phyloP scores from a whole-genome alignment of 92 coral and sea anemone species.

The Porites cylindrica region DNA sequence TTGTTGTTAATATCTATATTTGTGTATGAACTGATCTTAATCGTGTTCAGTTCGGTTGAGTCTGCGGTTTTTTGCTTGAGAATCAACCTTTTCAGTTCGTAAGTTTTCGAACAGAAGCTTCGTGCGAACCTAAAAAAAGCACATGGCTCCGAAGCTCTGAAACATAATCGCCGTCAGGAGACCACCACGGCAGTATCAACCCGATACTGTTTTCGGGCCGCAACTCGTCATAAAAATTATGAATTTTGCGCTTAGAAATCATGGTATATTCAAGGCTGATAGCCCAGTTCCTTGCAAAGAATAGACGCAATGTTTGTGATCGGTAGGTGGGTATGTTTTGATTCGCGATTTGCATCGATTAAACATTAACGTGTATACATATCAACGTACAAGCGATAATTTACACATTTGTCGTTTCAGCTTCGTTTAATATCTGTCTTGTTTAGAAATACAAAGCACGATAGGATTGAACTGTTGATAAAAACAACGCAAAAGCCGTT shows the following conservation, averaged over 20 bases:
- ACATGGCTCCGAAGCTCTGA: constrained; percentile 10
- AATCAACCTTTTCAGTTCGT: constrained; percentile 4
- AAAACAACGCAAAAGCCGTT: constrained; percentile 9
- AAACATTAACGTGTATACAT: constrained; percentile 16
- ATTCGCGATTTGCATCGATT: constrained; percentile 27
- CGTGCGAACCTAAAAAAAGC: constrained; percentile 3
- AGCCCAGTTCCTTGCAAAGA: neutral
- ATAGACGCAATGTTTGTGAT: constrained; percentile 9
- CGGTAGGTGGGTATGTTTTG: constrained; percentile 40
- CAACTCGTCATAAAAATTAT: neutral
- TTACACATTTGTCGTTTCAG: constrained; percentile 4
- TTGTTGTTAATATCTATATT: constrained; percentile 20
- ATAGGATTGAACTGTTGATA: neutral
- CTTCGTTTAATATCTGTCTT: constrained; percentile 6
- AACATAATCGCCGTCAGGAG: neutral
- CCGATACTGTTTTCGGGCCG: neutral
- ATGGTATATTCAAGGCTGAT: neutral
- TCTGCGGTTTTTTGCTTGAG: neutral
- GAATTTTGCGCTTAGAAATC: neutral
- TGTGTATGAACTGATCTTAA: neutral
- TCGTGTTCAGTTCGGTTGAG: neutral
- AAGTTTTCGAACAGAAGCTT: neutral
- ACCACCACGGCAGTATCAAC: constrained; percentile 22
- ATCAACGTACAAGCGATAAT: constrained; percentile 8
- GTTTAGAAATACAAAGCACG: constrained; percentile 6